Evolutionary conservation across 2,888 invertebrate genomes (phyloP), one percentile per base, ranked within the genome.

Genomic region (Platycheirus rosarum): DNA sequence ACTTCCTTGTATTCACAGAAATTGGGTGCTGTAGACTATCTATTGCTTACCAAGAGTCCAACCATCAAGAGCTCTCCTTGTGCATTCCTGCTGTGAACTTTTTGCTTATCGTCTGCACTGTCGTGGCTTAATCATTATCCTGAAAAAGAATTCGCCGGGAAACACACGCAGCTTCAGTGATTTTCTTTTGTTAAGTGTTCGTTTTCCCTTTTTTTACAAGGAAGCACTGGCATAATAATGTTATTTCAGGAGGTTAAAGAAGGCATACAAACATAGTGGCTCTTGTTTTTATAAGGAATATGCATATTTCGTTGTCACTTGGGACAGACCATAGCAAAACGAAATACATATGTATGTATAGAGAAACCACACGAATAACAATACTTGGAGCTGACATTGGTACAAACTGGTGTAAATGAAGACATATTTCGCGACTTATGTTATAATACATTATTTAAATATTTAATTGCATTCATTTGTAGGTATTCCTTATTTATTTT

Each of bases 121-220:
- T 73, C 51, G 70, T 80, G 70, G 76, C 80, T 76, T 80, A 80
- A 70, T 80, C 65, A 80, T 70, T 66, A 76, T 70, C 76, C 75
- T 70, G n/a, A 35, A 74, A n/a, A 74, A 46, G 65, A 55, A 57
- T 63, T 49, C 74, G 55, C 63, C 65, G 53, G 13, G 55, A 57
- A 49, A 63, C 51, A 63, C 9, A 51, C 26, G 65, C 57, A 66
- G 70, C 79, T 80, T 74, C 42, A 68, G 48, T 66, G 62, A 48
- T 26, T 60, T 18, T 40, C 70, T 71, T 62, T 80, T 80, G 65
- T 62, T 48, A 55, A 66, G 13, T 51, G 9, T 51, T 20, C 11
- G 14, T 42, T 26, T 18, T 53, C 7, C 23, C 6, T 20, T 63
- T 51, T 37, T 44, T 60, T 20, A 32, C n/a, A 57, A 62, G 62